These are phyloP conservation scores for Drosophila hydei DNA, from an alignment of 1,140 invertebrate genomes.

Conservation along the genomic window DNA sequence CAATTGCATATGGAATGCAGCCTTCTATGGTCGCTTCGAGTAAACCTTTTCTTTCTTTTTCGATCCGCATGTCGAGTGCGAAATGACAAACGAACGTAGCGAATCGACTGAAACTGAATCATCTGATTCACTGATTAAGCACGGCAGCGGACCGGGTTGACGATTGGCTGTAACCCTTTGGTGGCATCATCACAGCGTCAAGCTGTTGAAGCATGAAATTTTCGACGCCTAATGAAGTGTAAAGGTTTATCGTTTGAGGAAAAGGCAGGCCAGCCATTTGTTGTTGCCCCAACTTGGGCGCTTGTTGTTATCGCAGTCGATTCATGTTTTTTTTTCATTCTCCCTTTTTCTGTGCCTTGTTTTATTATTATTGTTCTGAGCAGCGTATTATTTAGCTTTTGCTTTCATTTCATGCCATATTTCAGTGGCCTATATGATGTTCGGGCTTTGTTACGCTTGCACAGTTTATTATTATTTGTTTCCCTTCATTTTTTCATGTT, in stretches of 20 bases:
- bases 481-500: conserved; percentile 16
- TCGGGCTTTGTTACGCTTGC: conserved; percentile 60
- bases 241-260: conserved; percentile 77
- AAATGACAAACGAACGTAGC: conserved; percentile 59
- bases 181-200: conserved; percentile 42
- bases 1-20: background rate
- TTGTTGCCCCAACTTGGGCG: conserved; percentile 5
- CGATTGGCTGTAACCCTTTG: conserved; percentile 65
- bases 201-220: conserved; percentile 81
- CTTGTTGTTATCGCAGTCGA: conserved; percentile 2
- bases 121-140: conserved; percentile 79
- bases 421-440: conserved; percentile 68
- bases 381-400: conserved; percentile 69
- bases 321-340: background rate
- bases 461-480: conserved; percentile 80
- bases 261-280: conserved; percentile 39
- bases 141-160: conserved; percentile 29
- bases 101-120: conserved; percentile 69
- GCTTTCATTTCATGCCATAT: conserved; percentile 63
- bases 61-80: conserved; percentile 55
- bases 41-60: background rate
- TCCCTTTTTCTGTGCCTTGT: conserved; percentile 18
- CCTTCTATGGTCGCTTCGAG: conserved; percentile 2
- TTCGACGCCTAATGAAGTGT: conserved; percentile 76
- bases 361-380: conserved; percentile 79